Evolutionary conservation across 2,888 invertebrate genomes (phyloP).

Genomic region (Hecatera dysodea): DNA sequence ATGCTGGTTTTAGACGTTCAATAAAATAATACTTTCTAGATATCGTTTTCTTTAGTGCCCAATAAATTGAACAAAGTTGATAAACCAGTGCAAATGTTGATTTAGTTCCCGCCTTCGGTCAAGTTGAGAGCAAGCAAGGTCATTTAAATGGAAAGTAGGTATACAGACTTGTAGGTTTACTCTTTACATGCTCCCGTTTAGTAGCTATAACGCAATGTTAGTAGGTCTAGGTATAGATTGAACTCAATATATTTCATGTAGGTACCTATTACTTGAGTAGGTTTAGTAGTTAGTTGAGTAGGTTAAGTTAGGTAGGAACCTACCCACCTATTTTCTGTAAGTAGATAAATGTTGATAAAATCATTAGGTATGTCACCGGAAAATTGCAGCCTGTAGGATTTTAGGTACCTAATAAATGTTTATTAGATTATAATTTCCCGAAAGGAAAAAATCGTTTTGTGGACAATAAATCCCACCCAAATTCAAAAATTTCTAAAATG

Average conservation of each 20-base stretch:
- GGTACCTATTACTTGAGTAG: too few species aligned
- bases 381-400: too few species aligned
- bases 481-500: too few species aligned
- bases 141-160: conserved; percentile 34
- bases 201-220: background rate
- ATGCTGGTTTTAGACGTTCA: background rate
- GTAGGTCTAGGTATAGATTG: background rate
- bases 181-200: conserved; percentile 1
- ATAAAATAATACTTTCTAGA: background rate
- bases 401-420: too few species aligned
- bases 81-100: conserved; percentile 41
- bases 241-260: background rate
- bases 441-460: too few species aligned
- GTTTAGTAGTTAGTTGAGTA: too few species aligned
- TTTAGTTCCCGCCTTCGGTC: conserved; percentile 36
- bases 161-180: conserved; percentile 31
- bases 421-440: too few species aligned
- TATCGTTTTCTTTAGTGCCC: background rate
- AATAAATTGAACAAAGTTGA: background rate
- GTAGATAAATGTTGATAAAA: too few species aligned
- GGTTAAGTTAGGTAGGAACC: background rate
- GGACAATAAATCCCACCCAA: too few species aligned
- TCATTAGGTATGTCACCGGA: too few species aligned
- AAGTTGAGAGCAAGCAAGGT: conserved; percentile 44
- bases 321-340: background rate